Percentiles rank a stretch among this genome's conserved stretches.
Conservation (phyloP, 2,888 invertebrate genomes). For the Acronicta leporina region DNA sequence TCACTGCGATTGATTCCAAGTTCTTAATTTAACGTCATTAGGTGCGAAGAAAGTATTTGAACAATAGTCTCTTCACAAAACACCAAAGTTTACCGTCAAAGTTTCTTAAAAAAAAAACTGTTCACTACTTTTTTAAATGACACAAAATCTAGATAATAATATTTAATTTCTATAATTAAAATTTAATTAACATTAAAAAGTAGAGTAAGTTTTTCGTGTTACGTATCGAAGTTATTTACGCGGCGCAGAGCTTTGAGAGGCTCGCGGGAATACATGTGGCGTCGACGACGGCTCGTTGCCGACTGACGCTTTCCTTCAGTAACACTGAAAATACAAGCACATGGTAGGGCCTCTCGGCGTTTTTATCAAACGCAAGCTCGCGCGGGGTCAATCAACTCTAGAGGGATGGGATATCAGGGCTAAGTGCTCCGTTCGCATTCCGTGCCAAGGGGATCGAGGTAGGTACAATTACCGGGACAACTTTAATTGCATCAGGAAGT, state of each 20-base stretch:
- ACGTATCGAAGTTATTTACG: conserved; percentile 83
- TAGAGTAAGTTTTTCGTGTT: conserved; percentile 49
- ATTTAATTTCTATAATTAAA: conserved; percentile 2
- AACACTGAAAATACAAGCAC: conserved; percentile 77
- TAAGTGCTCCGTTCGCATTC: conserved; percentile 63
- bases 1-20: conserved; percentile 24
- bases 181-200: conserved; percentile 22
- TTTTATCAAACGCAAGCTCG: conserved; percentile 77
- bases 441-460: conserved; percentile 28
- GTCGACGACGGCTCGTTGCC: conserved; percentile 67
- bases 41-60: conserved; percentile 23
- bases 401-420: conserved; percentile 70
- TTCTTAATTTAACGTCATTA: conserved; percentile 27
- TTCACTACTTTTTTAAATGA: conserved; percentile 13
- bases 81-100: conserved; percentile 19
- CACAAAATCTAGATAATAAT: conserved; percentile 6
- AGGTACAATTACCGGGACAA: conserved; percentile 40
- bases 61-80: conserved; percentile 3
- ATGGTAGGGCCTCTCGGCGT: conserved; percentile 71
- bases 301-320: conserved; percentile 75
- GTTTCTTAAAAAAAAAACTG: conserved; percentile 16
- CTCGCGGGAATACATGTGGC: conserved; percentile 58
- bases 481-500: conserved; percentile 35
- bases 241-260: conserved; percentile 56
- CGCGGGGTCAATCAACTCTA: conserved; percentile 79